These are phyloP conservation scores for Euzetes globulus DNA, from an alignment of 2,888 invertebrate genomes.

Conservation along the genomic window DNA sequence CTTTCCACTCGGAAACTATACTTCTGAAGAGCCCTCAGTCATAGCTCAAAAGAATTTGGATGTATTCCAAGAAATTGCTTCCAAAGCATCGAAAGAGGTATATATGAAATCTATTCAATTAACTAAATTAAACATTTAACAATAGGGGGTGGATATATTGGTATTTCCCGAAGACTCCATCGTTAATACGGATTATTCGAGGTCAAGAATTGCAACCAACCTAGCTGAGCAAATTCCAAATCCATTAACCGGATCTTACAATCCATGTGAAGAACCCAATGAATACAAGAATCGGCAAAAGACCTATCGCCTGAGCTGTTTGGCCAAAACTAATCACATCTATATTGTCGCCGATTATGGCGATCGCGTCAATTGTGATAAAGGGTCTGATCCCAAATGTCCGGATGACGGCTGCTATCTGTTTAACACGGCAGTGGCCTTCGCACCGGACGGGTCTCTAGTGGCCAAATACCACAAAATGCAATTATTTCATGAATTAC, in stretches of 20 bases:
- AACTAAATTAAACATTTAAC: not conserved
- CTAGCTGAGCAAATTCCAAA: conserved; percentile 38
- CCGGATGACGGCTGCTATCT: conserved; percentile 49
- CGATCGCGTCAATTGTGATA: conserved; percentile 57
- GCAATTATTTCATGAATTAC: conserved; percentile 44
- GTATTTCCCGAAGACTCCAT: conserved; percentile 47
- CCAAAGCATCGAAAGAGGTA: conserved; percentile 24
- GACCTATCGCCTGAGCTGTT: conserved; percentile 51
- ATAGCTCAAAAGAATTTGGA: conserved; percentile 23
- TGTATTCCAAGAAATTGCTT: conserved; percentile 24
- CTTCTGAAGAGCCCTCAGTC: not conserved
- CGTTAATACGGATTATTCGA: conserved; percentile 37
- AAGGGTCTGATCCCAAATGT: conserved; percentile 52
- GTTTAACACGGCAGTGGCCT: conserved; percentile 72
- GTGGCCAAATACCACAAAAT: conserved; percentile 57
- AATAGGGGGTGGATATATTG: conserved; percentile 45
- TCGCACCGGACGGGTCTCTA: conserved; percentile 63
- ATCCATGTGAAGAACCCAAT: conserved; percentile 40
- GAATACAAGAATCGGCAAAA: conserved; percentile 43
- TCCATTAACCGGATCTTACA: conserved; percentile 29
- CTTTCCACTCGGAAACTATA: conserved; percentile 18
- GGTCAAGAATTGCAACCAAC: conserved; percentile 29
- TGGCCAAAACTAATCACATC: conserved; percentile 54
- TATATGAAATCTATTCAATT: not conserved
- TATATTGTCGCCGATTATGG: conserved; percentile 65